phyloP scores from a whole-genome alignment of 2,113 vertebrate genomes.

The Redunca redunca region DNA sequence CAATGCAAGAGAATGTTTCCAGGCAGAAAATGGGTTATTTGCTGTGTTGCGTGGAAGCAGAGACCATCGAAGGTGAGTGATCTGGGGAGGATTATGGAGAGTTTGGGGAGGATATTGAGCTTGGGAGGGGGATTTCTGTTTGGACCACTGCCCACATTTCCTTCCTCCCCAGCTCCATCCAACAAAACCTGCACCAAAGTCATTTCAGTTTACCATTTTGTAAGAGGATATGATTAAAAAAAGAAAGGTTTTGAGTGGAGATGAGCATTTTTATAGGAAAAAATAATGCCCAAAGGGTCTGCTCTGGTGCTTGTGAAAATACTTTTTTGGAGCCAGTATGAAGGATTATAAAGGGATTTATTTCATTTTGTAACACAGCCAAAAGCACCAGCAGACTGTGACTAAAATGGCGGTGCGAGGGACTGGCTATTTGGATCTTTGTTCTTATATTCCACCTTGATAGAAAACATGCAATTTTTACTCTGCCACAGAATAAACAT shows the following conservation, averaged over 20 bases:
- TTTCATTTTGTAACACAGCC: slow-evolving; percentile 65
- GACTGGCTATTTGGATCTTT: slow-evolving; percentile 10
- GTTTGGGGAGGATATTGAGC: not conserved
- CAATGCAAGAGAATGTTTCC: not conserved
- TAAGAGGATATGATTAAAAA: not conserved
- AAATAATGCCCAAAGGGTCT: slow-evolving; percentile 56
- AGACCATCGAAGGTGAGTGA: not conserved
- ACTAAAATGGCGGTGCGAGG: slow-evolving; percentile 22
- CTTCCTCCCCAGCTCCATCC: not conserved
- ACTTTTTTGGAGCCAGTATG: slow-evolving; percentile 52
- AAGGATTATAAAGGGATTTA: slow-evolving; percentile 72
- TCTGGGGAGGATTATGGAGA: not conserved
- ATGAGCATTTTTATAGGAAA: slow-evolving; percentile 51
- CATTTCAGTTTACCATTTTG: not conserved
- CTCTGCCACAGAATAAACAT: not conserved
- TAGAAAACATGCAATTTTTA: slow-evolving; percentile 19
- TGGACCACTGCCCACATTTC: not conserved
- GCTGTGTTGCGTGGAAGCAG: not conserved
- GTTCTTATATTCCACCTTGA: slow-evolving; percentile 43
- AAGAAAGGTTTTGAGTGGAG: slow-evolving; percentile 5
- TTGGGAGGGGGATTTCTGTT: not conserved
- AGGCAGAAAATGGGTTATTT: not conserved
- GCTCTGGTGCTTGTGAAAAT: slow-evolving; percentile 57
- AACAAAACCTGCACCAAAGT: not conserved
- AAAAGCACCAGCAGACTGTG: slow-evolving; percentile 40